A percentile compares a stretch with the other conserved stretches of the same genome.
These are phyloP conservation scores for Ceratina japonica DNA, from an alignment of 1,140 invertebrate genomes.

Conservation along the genomic window DNA sequence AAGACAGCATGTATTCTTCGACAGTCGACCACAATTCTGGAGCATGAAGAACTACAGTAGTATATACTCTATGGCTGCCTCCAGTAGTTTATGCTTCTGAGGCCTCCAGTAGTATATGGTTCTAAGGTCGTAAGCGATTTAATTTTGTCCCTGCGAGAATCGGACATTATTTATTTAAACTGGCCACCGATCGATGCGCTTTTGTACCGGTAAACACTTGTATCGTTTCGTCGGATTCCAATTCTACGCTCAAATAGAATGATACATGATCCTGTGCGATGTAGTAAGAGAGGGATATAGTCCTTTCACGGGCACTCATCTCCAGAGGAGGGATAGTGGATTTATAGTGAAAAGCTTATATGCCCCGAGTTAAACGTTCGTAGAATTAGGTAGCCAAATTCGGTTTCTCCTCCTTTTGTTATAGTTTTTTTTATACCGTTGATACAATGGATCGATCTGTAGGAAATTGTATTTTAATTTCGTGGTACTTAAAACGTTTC, in stretches of 20 bases:
- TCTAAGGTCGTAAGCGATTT: too few relatives aligned
- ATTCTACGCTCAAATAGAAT: conserved; percentile 39
- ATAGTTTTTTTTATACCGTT: conserved; percentile 21
- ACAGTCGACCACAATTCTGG: too few relatives aligned
- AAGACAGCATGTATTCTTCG: too few relatives aligned
- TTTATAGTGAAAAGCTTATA: conserved; percentile 75
- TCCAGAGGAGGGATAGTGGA: conserved; percentile 74
- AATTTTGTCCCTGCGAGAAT: conserved; percentile 56
- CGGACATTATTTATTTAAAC: conserved; percentile 20
- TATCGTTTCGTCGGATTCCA: conserved; percentile 47
- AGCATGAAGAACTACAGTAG: too few relatives aligned
- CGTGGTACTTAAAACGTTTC: not conserved
- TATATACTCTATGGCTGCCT: too few relatives aligned
- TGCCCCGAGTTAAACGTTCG: conserved; percentile 50
- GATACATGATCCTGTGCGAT: conserved; percentile 15
- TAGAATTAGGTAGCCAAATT: conserved; percentile 1
- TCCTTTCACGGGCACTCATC: conserved; percentile 74
- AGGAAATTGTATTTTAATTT: not conserved
- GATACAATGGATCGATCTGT: not conserved
- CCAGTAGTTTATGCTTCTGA: too few relatives aligned
- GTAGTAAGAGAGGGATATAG: conserved; percentile 69
- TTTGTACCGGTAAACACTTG: conserved; percentile 49
- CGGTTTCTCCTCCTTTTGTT: conserved; percentile 12
- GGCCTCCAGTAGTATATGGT: too few relatives aligned
- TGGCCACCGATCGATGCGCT: not conserved